phyloP scores from a whole-genome alignment of 2,113 vertebrate species.

The Austrofundulus limnaeus region DNA sequence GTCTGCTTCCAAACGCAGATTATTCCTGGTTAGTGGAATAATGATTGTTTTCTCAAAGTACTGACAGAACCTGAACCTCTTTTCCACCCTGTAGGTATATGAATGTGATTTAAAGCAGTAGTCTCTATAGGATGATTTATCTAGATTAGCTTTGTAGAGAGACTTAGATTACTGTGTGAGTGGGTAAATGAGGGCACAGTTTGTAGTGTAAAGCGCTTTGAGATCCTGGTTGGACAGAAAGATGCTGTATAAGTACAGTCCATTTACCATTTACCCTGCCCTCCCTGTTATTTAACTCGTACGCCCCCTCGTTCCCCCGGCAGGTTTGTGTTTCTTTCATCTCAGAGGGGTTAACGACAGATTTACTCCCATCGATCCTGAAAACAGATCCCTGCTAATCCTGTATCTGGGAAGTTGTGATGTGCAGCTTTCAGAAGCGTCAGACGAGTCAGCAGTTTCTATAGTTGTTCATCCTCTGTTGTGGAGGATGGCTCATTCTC shows the following conservation, averaged over 20 bases:
- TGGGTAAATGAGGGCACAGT: no score
- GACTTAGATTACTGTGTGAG: no score
- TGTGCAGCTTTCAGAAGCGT: constrained; percentile 16
- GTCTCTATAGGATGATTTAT: no score
- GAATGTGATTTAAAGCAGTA: no score
- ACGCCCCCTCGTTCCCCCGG: constrained; percentile 5
- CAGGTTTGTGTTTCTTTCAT: constrained; percentile 23
- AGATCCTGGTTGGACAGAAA: no score
- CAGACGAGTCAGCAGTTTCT: neutral
- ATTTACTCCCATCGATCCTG: constrained; percentile 63
- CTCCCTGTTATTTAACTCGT: neutral
- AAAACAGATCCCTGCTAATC: constrained; percentile 61
- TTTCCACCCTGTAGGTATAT: no score
- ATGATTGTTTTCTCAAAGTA: constrained; percentile 32
- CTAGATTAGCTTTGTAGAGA: no score
- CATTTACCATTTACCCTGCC: no score
- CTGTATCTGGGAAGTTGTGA: constrained; percentile 42
- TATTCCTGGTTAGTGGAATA: constrained; percentile 31
- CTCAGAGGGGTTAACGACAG: constrained; percentile 38
- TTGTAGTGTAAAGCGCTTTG: no score
- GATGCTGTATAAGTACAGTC: no score
- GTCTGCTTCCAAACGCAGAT: constrained; percentile 37
- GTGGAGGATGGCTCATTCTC: constrained; percentile 13
- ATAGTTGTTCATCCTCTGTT: constrained; percentile 12
- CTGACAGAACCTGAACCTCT: constrained; percentile 8